Percentiles rank a stretch among this genome's conserved stretches.
phyloP scores from a whole-genome alignment of 2,113 vertebrate genomes.

The Ictalurus furcatus region DNA sequence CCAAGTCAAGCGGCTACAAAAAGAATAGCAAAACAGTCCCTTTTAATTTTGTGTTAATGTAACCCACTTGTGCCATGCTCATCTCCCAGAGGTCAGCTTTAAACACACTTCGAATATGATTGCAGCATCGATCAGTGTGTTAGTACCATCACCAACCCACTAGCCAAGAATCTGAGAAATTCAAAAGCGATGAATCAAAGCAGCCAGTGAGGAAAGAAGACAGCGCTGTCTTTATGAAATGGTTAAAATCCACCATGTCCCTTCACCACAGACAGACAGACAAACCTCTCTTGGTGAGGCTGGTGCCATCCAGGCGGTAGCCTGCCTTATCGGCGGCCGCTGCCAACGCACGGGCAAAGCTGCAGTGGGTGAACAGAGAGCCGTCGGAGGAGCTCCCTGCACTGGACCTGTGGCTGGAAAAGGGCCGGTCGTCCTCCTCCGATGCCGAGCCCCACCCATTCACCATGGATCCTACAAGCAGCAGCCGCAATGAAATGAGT shows the following conservation, averaged over 20 bases:
- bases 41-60: constrained; percentile 31
- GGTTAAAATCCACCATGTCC: not conserved
- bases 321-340: constrained; percentile 96
- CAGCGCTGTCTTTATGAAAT: constrained; percentile 11
- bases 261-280: constrained; percentile 78
- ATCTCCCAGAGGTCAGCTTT: constrained; percentile 20
- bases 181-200: constrained; percentile 25
- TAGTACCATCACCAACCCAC: constrained; percentile 39
- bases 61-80: constrained; percentile 58
- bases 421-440: constrained; percentile 93
- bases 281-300: constrained; percentile 95
- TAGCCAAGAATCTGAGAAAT: not conserved
- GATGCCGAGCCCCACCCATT: constrained; percentile 98
- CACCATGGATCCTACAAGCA: constrained; percentile 94
- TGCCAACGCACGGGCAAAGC: constrained; percentile 94
- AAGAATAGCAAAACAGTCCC: constrained; percentile 7
- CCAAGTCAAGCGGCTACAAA: not conserved
- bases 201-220: constrained; percentile 23
- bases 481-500: constrained; percentile 28
- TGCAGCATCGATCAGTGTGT: constrained; percentile 21
- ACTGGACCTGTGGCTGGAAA: constrained; percentile 96
- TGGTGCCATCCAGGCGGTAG: constrained; percentile 92
- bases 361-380: constrained; percentile 93
- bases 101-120: constrained; percentile 20
- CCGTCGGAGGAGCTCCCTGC: constrained; percentile 93